These are phyloP conservation scores for Cephalopachus bancanus DNA, from an alignment of 2,797 vertebrate species.

Conservation along the genomic window DNA sequence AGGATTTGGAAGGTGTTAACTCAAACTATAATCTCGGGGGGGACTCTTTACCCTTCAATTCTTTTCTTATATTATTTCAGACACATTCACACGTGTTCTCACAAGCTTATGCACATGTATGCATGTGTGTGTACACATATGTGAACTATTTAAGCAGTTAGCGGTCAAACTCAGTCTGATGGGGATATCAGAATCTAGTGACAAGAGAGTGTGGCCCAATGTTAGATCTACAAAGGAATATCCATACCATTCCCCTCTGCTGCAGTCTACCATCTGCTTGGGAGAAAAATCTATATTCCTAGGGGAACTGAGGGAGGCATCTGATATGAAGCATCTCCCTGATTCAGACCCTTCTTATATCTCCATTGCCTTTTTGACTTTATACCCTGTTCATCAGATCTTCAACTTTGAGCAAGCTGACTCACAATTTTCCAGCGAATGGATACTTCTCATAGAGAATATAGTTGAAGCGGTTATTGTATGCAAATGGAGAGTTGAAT, in stretches of 20 bases:
- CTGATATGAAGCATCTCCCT: background rate
- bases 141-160: background rate
- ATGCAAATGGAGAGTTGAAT: background rate
- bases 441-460: background rate
- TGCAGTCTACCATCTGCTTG: background rate
- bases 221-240: background rate
- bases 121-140: background rate
- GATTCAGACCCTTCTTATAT: background rate
- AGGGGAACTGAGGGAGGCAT: background rate
- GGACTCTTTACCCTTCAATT: background rate
- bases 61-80: conserved; percentile 45
- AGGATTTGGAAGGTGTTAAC: conserved; percentile 42
- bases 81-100: background rate
- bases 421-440: background rate
- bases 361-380: background rate
- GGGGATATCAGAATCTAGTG: background rate
- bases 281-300: background rate
- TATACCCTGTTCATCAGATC: background rate
- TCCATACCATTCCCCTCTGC: background rate
- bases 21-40: conserved; percentile 40
- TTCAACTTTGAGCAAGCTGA: background rate
- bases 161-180: background rate
- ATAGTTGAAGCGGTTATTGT: conserved; percentile 7
- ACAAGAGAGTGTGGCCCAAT: background rate
- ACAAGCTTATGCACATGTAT: background rate